Evolutionary conservation across 2,113 vertebrate species (phyloP).

Genomic region (Trachemys scripta): DNA sequence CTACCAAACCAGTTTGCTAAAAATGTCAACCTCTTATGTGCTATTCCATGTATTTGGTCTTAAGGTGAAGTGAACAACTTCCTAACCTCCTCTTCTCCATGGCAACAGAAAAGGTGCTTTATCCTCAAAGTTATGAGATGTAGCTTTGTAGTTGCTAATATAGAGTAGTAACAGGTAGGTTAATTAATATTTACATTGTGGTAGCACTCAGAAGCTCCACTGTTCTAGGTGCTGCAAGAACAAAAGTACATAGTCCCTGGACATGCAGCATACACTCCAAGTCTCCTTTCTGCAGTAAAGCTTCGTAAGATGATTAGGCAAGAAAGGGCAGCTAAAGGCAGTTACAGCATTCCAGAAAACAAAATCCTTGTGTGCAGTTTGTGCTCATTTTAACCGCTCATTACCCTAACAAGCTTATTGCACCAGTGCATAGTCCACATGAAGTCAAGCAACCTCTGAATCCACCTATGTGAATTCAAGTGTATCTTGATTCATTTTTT

Average conservation of each 20-base stretch:
- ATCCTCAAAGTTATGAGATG: neutral
- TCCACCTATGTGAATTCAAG: too few species aligned
- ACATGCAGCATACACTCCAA: neutral
- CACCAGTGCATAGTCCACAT: conserved; percentile 20
- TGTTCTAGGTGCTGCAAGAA: neutral
- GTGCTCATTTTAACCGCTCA: neutral
- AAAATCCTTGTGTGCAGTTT: conserved; percentile 55
- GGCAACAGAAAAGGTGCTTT: neutral
- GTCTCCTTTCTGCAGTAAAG: conserved; percentile 2
- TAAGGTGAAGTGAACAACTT: neutral
- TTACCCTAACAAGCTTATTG: conserved; percentile 15
- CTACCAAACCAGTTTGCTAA: neutral
- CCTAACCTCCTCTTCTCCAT: neutral
- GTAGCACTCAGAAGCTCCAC: neutral
- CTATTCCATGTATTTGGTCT: neutral
- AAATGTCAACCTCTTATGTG: neutral
- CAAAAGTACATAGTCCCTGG: neutral
- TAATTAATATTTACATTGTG: rapidly evolving
- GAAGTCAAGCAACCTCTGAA: neutral
- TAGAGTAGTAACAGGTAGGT: neutral
- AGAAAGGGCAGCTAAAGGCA: neutral
- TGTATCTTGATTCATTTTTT: too few species aligned
- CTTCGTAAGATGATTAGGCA: neutral
- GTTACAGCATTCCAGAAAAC: conserved; percentile 49
- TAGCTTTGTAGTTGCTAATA: neutral